phyloP scores from a whole-genome alignment of 1,140 invertebrate genomes.

The Cepaea nemoralis region DNA sequence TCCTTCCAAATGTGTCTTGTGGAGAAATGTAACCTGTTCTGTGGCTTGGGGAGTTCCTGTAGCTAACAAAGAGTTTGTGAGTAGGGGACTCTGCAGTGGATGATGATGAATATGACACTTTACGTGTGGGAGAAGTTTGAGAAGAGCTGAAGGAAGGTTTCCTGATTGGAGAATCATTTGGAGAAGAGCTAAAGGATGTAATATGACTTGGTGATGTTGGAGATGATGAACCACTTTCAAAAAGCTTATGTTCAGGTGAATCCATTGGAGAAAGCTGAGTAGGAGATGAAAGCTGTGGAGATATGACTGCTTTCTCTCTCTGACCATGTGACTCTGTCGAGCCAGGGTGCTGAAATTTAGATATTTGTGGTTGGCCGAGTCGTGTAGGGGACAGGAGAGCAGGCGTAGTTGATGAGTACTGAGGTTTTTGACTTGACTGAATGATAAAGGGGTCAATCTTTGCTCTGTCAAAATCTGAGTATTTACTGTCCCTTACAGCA shows the following conservation, averaged over 20 bases:
- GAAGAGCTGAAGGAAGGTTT: constrained; percentile 40
- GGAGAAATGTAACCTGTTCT: constrained; percentile 17
- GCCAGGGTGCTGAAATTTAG: not conserved
- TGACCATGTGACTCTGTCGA: not conserved
- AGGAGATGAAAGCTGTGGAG: not conserved
- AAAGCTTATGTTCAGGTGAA: constrained; percentile 27
- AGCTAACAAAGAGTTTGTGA: constrained; percentile 36
- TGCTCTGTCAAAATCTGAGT: not conserved
- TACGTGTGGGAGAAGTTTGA: constrained; percentile 29
- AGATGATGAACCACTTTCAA: constrained; percentile 29
- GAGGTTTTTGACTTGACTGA: constrained; percentile 10
- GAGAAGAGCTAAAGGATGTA: constrained; percentile 41
- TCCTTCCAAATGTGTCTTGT: constrained; percentile 23
- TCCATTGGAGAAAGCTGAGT: constrained; percentile 29
- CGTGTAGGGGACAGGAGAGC: constrained; percentile 25
- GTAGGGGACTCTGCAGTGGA: constrained; percentile 36
- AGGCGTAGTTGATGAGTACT: not conserved
- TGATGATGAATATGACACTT: constrained; percentile 35
- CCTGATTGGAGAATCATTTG: constrained; percentile 38
- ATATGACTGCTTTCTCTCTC: not conserved
- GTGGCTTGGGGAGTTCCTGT: constrained; percentile 34
- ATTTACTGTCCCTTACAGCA: not conserved
- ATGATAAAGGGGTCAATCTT: not conserved
- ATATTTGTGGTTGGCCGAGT: not conserved
- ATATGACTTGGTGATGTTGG: constrained; percentile 40